These are phyloP conservation scores for Poliocrania exsul DNA, from an alignment of 2,797 vertebrate species.

Conservation along the genomic window DNA sequence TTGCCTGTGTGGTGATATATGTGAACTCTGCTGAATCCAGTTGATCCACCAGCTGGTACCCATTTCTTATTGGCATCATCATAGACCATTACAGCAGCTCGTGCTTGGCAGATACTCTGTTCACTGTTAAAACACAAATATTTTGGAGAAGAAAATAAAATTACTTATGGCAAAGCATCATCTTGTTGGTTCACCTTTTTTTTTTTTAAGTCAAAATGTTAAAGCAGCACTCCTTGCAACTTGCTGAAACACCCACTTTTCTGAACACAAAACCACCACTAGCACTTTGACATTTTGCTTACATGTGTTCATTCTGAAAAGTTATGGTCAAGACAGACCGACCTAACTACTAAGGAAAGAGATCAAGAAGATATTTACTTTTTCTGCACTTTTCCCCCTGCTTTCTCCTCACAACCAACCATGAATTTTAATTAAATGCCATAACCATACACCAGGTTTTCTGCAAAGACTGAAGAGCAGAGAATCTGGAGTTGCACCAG, in stretches of 20 bases:
- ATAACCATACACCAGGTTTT: background rate
- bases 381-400: background rate
- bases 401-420: background rate
- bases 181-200: background rate
- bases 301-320: background rate
- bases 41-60: constrained; percentile 95
- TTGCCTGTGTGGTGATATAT: constrained; percentile 99
- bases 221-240: background rate
- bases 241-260: background rate
- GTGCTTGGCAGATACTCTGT: constrained; percentile 99
- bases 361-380: background rate
- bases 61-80: constrained; percentile 99
- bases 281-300: background rate
- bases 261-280: background rate
- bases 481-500: background rate
- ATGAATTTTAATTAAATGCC: background rate
- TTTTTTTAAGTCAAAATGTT: background rate
- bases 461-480: background rate
- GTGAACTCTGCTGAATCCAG: constrained; percentile 97
- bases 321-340: background rate
- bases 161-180: background rate
- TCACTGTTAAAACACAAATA: constrained; percentile 82
- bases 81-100: constrained; percentile 98
- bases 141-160: background rate
- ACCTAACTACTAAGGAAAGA: background rate